Percentiles rank a stretch among this genome's conserved stretches.
Evolutionary conservation across 2,113 vertebrate genomes (phyloP).

Genomic region (Lipophrys pholis): DNA sequence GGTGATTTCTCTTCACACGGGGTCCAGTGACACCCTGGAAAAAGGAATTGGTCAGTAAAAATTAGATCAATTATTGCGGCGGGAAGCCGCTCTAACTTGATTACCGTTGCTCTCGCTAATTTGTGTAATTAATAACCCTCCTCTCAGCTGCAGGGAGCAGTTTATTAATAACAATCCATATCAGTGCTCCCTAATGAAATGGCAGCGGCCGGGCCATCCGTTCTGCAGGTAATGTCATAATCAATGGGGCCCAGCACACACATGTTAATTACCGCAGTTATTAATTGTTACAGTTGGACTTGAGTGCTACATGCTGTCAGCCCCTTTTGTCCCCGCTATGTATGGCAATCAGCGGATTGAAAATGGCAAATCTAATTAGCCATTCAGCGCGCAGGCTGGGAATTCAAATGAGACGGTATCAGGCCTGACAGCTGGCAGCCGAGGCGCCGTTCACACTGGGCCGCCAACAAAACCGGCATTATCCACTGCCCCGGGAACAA

Average conservation of each 20-base stretch:
- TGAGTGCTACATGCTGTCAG: conserved; percentile 92
- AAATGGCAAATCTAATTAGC: conserved; percentile 96
- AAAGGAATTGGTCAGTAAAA: conserved; percentile 91
- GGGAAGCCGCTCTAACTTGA: conserved; percentile 95
- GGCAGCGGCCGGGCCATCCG: conserved; percentile 88
- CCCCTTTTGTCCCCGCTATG: conserved; percentile 89
- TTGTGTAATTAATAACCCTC: conserved; percentile 96
- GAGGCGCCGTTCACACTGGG: conserved; percentile 83
- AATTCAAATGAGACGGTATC: conserved; percentile 83
- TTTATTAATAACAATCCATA: conserved; percentile 99
- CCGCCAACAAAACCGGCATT: conserved; percentile 85
- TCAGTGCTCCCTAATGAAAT: conserved; percentile 85
- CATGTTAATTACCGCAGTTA: conserved; percentile 96
- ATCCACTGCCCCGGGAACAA: conserved; percentile 81
- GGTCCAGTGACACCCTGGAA: conserved; percentile 85
- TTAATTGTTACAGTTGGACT: conserved; percentile 97
- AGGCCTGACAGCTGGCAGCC: conserved; percentile 90
- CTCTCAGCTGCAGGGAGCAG: conserved; percentile 85
- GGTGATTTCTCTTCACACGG: conserved; percentile 96
- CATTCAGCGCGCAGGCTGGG: conserved; percentile 88
- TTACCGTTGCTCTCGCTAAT: conserved; percentile 93
- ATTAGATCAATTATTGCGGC: conserved; percentile 98
- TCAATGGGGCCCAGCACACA: conserved; percentile 87
- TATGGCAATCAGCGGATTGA: conserved; percentile 92
- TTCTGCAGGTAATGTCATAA: conserved; percentile 93